Evolutionary conservation across 2,888 invertebrate genomes (phyloP).

Genomic region (Lordiphosa fenestrarum): DNA sequence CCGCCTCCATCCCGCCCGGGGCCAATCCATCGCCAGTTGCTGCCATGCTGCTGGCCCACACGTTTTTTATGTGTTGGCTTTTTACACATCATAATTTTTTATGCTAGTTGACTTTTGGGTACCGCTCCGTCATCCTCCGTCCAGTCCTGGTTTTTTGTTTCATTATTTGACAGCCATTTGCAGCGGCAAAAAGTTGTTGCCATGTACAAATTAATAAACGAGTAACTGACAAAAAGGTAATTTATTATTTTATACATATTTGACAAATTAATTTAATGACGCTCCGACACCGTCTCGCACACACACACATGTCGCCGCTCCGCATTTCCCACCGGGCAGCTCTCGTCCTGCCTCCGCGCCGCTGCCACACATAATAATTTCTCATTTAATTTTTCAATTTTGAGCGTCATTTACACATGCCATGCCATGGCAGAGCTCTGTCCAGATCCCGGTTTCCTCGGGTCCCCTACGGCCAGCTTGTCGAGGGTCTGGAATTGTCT

Average conservation of each 20-base stretch:
- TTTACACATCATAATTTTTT: constrained; percentile 73
- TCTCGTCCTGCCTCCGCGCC: constrained; percentile 18
- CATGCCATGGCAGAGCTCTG: constrained; percentile 69
- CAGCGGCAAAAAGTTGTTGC: constrained; percentile 68
- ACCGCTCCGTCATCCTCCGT: constrained; percentile 48
- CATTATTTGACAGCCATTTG: constrained; percentile 47
- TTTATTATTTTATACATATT: constrained; percentile 77
- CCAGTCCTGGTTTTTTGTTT: constrained; percentile 30
- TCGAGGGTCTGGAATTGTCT: constrained; percentile 19
- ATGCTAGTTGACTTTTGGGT: constrained; percentile 72
- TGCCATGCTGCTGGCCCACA: constrained; percentile 9
- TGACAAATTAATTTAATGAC: constrained; percentile 79
- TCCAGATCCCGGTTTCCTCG: constrained; percentile 53
- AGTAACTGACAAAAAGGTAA: constrained; percentile 77
- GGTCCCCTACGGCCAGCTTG: constrained; percentile 38
- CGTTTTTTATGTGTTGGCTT: constrained; percentile 44
- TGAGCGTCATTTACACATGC: constrained; percentile 77
- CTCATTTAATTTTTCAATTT: constrained; percentile 77
- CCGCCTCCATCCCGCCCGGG: too few relatives aligned
- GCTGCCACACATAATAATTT: constrained; percentile 75
- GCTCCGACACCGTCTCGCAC: constrained; percentile 23
- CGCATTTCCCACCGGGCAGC: constrained; percentile 30
- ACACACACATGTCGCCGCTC: constrained; percentile 17
- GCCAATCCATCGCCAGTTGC: constrained; percentile 5
- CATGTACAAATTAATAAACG: constrained; percentile 76